A percentile compares a stretch with the other conserved stretches of the same genome.
phyloP scores from a whole-genome alignment of 1,140 invertebrate species.

The Geopemphigus sp. region DNA sequence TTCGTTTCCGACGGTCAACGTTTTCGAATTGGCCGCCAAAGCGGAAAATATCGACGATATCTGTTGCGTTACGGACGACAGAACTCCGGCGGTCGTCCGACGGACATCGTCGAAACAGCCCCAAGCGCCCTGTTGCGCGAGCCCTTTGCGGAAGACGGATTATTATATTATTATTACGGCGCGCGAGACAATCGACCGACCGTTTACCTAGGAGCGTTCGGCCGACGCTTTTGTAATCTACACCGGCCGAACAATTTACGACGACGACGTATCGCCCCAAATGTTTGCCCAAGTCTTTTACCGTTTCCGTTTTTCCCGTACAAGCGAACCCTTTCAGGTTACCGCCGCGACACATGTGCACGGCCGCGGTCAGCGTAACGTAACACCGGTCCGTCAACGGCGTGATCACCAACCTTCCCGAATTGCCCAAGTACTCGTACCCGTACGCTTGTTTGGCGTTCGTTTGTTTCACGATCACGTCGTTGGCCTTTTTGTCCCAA shows the following conservation, averaged over 20 bases:
- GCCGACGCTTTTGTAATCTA: conserved; percentile 86
- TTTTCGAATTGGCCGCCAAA: conserved; percentile 71
- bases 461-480: conserved; percentile 77
- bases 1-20: conserved; percentile 89
- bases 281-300: conserved; percentile 91
- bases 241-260: conserved; percentile 90
- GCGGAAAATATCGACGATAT: conserved; percentile 82
- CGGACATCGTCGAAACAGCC: conserved; percentile 98
- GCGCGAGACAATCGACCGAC: no score
- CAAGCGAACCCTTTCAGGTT: conserved; percentile 66
- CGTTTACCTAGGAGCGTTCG: conserved; percentile 11
- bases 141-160: conserved; percentile 59
- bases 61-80: conserved; percentile 89
- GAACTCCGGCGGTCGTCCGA: conserved; percentile 84
- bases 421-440: conserved; percentile 91
- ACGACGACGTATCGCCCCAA: conserved; percentile 94
- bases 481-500: conserved; percentile 58
- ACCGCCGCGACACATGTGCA: conserved; percentile 80
- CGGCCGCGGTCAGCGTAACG: conserved; percentile 80
- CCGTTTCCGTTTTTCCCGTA: conserved; percentile 88
- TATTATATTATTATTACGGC: no score
- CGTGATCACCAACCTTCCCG: conserved; percentile 76
- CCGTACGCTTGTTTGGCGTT: conserved; percentile 81
- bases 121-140: conserved; percentile 83
- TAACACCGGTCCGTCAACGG: conserved; percentile 84